phyloP scores from a whole-genome alignment of 2,113 vertebrate species.

The Panthera leo region DNA sequence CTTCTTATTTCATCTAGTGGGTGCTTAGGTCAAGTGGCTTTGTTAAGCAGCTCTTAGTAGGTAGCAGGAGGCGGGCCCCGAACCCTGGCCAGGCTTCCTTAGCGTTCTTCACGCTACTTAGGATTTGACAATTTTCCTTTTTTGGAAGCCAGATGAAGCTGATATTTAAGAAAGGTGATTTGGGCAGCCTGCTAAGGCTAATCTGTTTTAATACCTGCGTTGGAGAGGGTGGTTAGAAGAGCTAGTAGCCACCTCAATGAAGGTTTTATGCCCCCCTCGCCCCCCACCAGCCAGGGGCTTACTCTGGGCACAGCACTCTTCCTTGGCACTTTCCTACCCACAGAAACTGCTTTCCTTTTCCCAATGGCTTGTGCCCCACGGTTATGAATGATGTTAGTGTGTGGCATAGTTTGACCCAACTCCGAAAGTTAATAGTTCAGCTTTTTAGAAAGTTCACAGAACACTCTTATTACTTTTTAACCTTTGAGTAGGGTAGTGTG shows the following conservation, averaged over 20 bases:
- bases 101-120: not conserved
- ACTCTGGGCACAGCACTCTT: conserved; percentile 47
- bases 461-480: conserved; percentile 53
- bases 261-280: not conserved
- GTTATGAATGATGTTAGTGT: not conserved
- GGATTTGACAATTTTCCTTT: not conserved
- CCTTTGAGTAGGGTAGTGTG: not conserved
- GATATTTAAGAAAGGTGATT: not conserved
- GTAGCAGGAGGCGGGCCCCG: not conserved
- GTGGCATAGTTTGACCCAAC: not conserved
- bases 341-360: not conserved
- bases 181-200: not conserved
- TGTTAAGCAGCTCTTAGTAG: not conserved
- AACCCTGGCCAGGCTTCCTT: not conserved
- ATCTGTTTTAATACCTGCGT: not conserved
- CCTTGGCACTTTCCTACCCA: not conserved
- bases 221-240: not conserved
- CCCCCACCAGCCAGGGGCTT: not conserved
- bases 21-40: not conserved
- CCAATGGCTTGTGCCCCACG: not conserved
- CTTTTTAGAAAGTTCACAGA: conserved; percentile 50
- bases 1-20: not conserved
- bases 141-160: not conserved
- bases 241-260: not conserved
- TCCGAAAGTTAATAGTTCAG: conserved; percentile 47